Conservation (phyloP, 2,113 vertebrate species). For the Todiramphus chloris region DNA sequence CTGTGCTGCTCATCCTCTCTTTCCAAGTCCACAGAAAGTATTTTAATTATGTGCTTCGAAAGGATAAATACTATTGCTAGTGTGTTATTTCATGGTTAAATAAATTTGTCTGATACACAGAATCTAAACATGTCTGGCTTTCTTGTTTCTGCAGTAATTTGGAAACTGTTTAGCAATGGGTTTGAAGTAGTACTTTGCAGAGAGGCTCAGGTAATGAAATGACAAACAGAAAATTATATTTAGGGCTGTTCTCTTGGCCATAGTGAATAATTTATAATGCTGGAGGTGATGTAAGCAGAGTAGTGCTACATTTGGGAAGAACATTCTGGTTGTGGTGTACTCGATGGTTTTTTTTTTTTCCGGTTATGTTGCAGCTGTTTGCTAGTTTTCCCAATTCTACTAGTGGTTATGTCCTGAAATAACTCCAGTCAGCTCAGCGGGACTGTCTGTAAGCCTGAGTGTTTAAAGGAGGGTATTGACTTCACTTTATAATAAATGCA, state of each 20-base stretch:
- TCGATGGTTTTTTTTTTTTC: constrained; percentile 18
- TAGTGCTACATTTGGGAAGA: constrained; percentile 41
- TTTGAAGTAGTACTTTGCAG: background rate
- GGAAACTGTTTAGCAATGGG: background rate
- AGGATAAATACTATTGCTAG: background rate
- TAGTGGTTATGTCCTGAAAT: background rate
- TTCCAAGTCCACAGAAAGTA: background rate
- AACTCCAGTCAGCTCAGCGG: background rate
- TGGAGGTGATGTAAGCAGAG: constrained; percentile 31
- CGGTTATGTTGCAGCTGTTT: constrained; percentile 3
- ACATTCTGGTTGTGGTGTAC: constrained; percentile 28
- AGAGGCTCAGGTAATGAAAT: background rate
- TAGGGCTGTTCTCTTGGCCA: background rate
- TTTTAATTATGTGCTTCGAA: constrained; percentile 14
- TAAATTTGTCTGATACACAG: background rate
- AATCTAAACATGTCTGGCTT: background rate
- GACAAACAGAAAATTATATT: constrained; percentile 14
- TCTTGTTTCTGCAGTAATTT: background rate
- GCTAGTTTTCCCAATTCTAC: background rate
- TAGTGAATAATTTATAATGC: constrained; percentile 48
- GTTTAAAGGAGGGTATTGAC: background rate
- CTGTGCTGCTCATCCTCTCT: background rate
- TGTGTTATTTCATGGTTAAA: background rate
- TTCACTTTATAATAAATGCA: background rate
- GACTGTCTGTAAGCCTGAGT: background rate